These are phyloP conservation scores for Glaucomys volans DNA, from an alignment of 2,113 vertebrate genomes.

Conservation along the genomic window DNA sequence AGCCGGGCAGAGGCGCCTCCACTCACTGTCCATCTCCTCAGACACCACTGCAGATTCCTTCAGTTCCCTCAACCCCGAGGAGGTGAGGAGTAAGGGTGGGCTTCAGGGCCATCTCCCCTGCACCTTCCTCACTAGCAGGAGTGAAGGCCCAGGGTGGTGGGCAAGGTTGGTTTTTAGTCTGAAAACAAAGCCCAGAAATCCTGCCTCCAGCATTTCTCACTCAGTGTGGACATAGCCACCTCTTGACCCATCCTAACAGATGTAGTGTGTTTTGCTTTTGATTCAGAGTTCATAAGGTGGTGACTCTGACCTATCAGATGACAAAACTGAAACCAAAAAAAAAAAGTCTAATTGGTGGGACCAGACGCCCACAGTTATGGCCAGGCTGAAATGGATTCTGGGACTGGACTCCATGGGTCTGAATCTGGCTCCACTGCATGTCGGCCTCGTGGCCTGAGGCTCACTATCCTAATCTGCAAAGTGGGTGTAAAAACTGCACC, in stretches of 20 bases:
- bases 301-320: neutral
- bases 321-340: neutral
- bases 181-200: neutral
- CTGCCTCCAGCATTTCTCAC: neutral
- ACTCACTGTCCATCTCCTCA: conserved; percentile 93
- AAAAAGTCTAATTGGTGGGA: neutral
- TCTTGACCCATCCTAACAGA: neutral
- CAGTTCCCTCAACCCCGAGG: conserved; percentile 91
- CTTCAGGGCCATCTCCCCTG: rapidly evolving
- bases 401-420: neutral
- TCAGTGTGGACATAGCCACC: rapidly evolving
- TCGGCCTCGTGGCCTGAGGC: neutral
- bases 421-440: neutral
- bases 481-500: rapidly evolving
- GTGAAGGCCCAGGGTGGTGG: neutral
- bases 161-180: neutral
- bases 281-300: neutral
- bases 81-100: conserved; percentile 83
- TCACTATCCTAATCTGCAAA: neutral
- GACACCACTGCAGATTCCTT: conserved; percentile 94
- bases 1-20: conserved; percentile 91
- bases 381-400: neutral
- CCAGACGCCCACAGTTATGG: neutral
- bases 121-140: neutral
- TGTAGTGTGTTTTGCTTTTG: neutral